Conservation (phyloP, 2,888 invertebrate species). For the Drosophila leonis region DNA sequence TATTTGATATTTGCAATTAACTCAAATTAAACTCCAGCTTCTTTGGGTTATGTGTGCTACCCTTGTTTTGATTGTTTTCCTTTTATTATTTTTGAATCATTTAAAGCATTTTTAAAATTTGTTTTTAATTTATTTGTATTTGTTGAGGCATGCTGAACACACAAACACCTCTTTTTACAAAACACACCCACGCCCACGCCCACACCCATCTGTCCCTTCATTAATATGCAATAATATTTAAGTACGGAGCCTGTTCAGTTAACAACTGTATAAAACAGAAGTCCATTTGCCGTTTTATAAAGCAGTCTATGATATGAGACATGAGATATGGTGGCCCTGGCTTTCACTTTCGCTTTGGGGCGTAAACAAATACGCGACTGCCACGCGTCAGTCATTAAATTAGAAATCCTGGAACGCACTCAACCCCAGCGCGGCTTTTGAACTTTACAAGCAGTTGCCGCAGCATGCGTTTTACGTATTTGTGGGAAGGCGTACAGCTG, state of each 20-base stretch:
- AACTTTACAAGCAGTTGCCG: conserved; percentile 49
- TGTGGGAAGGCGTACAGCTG: neutral
- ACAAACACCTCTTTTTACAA: conserved; percentile 16
- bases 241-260: conserved; percentile 36
- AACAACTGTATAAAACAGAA: conserved; percentile 13
- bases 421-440: conserved; percentile 56
- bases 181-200: neutral
- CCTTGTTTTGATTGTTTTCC: conserved; percentile 37
- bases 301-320: conserved; percentile 47
- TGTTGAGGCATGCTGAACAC: conserved; percentile 54
- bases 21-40: neutral
- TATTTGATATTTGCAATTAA: neutral
- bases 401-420: conserved; percentile 36
- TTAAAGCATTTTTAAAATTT: conserved; percentile 35
- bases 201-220: conserved; percentile 45
- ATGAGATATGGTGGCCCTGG: conserved; percentile 10
- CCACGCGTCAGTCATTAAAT: conserved; percentile 75
- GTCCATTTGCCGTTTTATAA: conserved; percentile 29
- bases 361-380: conserved; percentile 64
- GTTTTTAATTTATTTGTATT: conserved; percentile 66
- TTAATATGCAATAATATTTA: conserved; percentile 69
- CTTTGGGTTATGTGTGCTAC: neutral
- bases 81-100: conserved; percentile 42
- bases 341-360: conserved; percentile 49
- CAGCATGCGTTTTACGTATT: conserved; percentile 2